Base-by-base conservation (phyloP, 2,113 vertebrate species). In the Pelobates fuscus region DNA sequence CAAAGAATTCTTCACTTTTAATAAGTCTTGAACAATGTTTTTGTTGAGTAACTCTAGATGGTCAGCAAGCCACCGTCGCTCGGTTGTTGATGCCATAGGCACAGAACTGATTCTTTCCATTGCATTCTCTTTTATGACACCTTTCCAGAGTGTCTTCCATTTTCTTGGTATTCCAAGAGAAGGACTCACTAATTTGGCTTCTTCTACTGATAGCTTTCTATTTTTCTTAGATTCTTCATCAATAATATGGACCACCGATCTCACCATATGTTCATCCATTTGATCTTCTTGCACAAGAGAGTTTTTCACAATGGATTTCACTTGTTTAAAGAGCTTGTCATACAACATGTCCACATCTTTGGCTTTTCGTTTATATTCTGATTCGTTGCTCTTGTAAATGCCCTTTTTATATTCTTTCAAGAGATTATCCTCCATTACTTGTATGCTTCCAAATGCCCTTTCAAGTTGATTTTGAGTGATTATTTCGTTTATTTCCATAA, bases 331-430 rank as follows among this genome's bases (percentile, higher is more conserved):
- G 41, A 93, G 75, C 2, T 76, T 81, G 14, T 84, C 87, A 37
- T 90, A 92, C 18, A 89, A 87, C 25, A 92, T 78, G 68, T 89
- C 85, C 44, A 92, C 57, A 2, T 93, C 92, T 77, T 70, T 90
- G 75, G 77, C 85, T 23, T 82, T 88, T 11, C 82, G 79, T 2
- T 57, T 79, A 15, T 81, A 78, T 67, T 77, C 87, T 2, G 86
- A 88, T 27, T 65, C 81, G 24, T 87, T 85, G 7, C 78, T 60
- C 0, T 78, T 70, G 63, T 84, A 84, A 65, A 82, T 80, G 41
- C 68, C 68, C 0, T 77, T 72, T 17, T 81, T 57, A n/a, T 70
- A 43, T 46, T 86, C 86, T 1, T 79, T 77, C 12, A 84, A 66
- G 0, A 78, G 83, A 54, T 57, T 74, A 1, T 70, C 78, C 84